These are phyloP conservation scores for Brachypodius melanocephalos DNA, from an alignment of 2,113 vertebrate genomes.

Conservation along the genomic window DNA sequence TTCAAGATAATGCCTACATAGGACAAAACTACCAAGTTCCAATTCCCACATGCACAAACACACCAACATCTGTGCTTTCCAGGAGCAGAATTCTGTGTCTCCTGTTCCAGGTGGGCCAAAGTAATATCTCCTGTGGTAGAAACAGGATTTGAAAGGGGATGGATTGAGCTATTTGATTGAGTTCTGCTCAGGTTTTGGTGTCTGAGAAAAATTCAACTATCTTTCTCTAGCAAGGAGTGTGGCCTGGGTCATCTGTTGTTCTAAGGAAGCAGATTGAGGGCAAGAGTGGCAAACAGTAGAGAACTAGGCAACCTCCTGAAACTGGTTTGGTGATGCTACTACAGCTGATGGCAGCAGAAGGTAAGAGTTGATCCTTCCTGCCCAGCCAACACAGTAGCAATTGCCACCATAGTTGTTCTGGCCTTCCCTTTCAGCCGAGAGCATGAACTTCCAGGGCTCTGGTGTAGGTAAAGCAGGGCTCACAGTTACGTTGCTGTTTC, in stretches of 20 bases:
- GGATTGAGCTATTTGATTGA: not conserved
- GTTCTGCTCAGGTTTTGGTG: not conserved
- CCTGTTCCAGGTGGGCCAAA: not conserved
- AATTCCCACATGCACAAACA: not conserved
- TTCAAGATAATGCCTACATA: not conserved
- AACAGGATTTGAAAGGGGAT: not conserved
- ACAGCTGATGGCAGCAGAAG: not conserved
- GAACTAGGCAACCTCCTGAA: not conserved
- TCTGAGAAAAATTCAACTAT: not conserved
- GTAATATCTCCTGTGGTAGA: not conserved
- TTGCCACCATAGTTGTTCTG: not conserved
- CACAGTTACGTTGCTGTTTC: not conserved
- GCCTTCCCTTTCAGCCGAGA: not conserved
- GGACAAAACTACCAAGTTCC: not conserved
- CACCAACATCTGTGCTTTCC: not conserved
- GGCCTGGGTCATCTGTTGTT: not conserved
- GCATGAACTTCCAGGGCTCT: not conserved
- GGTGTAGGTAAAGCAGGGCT: not conserved
- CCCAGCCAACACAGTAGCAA: not conserved
- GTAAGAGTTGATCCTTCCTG: not conserved
- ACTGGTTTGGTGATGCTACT: not conserved
- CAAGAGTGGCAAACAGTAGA: not conserved
- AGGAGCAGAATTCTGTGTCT: not conserved
- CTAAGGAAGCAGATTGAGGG: not conserved
- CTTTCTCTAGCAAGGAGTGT: not conserved